phyloP scores from a whole-genome alignment of 2,888 invertebrate species.

The Hyppa rectilinea region DNA sequence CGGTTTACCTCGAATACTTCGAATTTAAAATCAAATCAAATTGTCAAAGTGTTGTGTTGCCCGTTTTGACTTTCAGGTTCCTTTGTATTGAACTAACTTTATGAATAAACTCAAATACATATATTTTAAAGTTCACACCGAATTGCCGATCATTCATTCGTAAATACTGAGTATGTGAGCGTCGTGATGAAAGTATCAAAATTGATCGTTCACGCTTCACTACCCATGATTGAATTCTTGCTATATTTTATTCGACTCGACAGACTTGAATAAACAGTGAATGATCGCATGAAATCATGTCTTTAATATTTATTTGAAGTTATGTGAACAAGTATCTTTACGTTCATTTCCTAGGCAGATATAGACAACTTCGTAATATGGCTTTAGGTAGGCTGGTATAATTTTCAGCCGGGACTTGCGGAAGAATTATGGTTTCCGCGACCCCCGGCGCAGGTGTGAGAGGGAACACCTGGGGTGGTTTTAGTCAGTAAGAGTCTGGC shows the following conservation, averaged over 20 bases:
- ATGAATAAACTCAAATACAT: neutral
- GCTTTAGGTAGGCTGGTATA: too few relatives aligned
- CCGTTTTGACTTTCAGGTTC: neutral
- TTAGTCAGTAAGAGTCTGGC: too few relatives aligned
- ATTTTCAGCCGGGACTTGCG: too few relatives aligned
- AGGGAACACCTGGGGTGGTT: too few relatives aligned
- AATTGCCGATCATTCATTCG: constrained; percentile 24
- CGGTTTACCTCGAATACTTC: neutral
- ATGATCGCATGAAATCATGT: constrained; percentile 4
- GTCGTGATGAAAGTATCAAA: constrained; percentile 56
- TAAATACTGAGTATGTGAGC: constrained; percentile 16
- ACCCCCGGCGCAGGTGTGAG: too few relatives aligned
- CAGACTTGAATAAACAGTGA: constrained; percentile 33
- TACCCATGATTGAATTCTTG: constrained; percentile 38
- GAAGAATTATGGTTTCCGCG: too few relatives aligned
- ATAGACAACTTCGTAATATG: neutral
- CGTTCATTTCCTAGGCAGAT: neutral
- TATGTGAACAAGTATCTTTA: neutral
- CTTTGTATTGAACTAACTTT: neutral
- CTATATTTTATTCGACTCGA: constrained; percentile 43
- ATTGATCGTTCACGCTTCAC: constrained; percentile 48
- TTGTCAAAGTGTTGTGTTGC: neutral
- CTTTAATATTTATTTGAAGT: constrained; percentile 17
- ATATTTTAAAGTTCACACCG: constrained; percentile 7
- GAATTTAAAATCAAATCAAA: neutral